Evolutionary conservation across 2,888 invertebrate genomes (phyloP).

Genomic region (Syritta pipiens): DNA sequence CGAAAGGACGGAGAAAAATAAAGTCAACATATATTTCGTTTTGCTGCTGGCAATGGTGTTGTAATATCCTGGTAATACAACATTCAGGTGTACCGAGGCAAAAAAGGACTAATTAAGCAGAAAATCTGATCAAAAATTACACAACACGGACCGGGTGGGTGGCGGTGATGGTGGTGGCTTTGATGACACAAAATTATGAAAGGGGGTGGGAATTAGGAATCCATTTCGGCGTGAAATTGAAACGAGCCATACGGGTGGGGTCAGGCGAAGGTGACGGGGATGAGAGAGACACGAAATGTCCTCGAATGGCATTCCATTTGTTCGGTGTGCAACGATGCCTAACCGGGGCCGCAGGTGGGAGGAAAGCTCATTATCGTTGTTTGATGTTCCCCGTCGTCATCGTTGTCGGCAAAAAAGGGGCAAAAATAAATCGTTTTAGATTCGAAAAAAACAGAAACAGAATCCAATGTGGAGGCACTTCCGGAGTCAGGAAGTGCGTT

Average conservation of each 20-base stretch:
- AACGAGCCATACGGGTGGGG: neutral
- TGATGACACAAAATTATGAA: neutral
- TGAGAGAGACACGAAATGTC: too few relatives aligned
- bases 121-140: slow-evolving; percentile 52
- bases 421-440: too few relatives aligned
- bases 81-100: slow-evolving; percentile 25
- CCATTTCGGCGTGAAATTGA: neutral
- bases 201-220: neutral
- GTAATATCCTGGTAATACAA: slow-evolving; percentile 25
- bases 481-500: neutral
- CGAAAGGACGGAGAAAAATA: too few relatives aligned
- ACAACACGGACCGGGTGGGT: neutral
- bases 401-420: neutral
- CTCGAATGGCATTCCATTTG: neutral
- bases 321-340: neutral
- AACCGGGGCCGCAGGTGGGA: neutral
- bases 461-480: neutral
- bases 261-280: too few relatives aligned
- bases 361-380: neutral
- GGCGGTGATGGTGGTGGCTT: neutral
- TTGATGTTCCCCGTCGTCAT: neutral
- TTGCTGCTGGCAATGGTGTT: neutral
- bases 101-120: slow-evolving; percentile 48
- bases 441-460: too few relatives aligned
- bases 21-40: too few relatives aligned